Base-by-base conservation (phyloP, 2,113 vertebrate genomes). In the Anoura caudifer region DNA sequence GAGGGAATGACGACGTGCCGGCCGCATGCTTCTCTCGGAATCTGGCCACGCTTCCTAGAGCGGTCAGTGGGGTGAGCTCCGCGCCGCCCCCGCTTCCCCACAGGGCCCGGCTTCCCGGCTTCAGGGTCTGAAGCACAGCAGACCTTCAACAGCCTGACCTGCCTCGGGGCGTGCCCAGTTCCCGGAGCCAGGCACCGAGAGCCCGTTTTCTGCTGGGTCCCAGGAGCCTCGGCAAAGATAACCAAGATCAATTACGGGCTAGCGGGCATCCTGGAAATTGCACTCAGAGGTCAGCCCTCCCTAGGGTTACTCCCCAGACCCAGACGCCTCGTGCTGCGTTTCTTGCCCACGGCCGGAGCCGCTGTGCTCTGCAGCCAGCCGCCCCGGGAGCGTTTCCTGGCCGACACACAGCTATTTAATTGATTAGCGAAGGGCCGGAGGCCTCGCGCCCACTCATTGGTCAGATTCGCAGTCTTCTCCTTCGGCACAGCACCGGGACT, bases 401-500 rank as follows among this genome's bases (percentile, higher is more conserved):
- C 54, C 24, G 63, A 95, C 7, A 54, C 52, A 13, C 70, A 89
- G 26, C 31, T 54, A 2, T 63, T 33, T 91, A 82, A 72, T 84
- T n/a, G 79, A 63, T 91, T 63, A 90, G 50, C 61, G 47, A 76
- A 79, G 41, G 59, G 83, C 94, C 94, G 43, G 86, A 94, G 95
- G 67, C 54, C 73, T 52, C 2, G 2, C 31, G 59, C 50, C 88
- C 79, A 73, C 75, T 50, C 82, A 54, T 59, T 9, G 24, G 96
- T 65, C 95, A 97, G 63, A 89, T 94, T 0, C 87, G 79, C 92
- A 67, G 33, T 93, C 95, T 95, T 43, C 0, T 80, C 94, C 36
- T 26, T 91, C 93, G 96, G 87, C 79, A 87, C 93, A 50, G 81
- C 90, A 75, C 96, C 22, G 83, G 97, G 96, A 97, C 91, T 10